These are phyloP conservation scores for Busseola fusca DNA, from an alignment of 2,888 invertebrate species.

Conservation along the genomic window DNA sequence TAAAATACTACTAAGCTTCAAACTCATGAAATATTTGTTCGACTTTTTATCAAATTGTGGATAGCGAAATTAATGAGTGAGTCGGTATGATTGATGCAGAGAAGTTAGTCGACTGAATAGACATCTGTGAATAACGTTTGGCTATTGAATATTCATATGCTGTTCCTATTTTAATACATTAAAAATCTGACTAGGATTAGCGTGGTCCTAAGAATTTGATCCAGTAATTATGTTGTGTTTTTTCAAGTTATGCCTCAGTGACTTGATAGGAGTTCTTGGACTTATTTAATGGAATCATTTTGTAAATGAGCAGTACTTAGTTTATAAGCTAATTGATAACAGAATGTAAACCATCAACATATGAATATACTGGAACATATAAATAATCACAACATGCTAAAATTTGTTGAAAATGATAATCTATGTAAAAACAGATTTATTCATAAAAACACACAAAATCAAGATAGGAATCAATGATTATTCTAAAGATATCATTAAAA, in stretches of 20 bases:
- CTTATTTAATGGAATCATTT: too few relatives aligned
- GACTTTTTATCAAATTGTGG: constrained; percentile 17
- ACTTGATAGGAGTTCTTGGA: not conserved
- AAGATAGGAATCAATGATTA: not conserved
- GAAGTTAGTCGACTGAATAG: not conserved
- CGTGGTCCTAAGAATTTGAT: not conserved
- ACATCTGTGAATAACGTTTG: not conserved
- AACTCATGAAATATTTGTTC: constrained; percentile 16
- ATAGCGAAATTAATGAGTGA: constrained; percentile 29
- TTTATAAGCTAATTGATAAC: not conserved
- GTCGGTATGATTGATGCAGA: constrained; percentile 3
- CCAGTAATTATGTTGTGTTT: not conserved
- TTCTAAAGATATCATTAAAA: not conserved
- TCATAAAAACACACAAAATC: not conserved
- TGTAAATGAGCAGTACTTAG: too few relatives aligned
- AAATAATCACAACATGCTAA: too few relatives aligned
- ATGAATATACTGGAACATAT: too few relatives aligned
- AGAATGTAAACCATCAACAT: not conserved
- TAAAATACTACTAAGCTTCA: constrained; percentile 22
- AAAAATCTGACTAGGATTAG: not conserved
- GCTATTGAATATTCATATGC: not conserved
- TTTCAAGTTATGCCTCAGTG: not conserved
- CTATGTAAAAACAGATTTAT: too few relatives aligned
- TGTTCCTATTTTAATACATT: not conserved
- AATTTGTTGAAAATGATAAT: too few relatives aligned